Percentiles rank a stretch among this genome's conserved stretches.
These are phyloP conservation scores for Sus scrofa DNA, from an alignment of 2,113 vertebrate species.

Conservation along the genomic window DNA sequence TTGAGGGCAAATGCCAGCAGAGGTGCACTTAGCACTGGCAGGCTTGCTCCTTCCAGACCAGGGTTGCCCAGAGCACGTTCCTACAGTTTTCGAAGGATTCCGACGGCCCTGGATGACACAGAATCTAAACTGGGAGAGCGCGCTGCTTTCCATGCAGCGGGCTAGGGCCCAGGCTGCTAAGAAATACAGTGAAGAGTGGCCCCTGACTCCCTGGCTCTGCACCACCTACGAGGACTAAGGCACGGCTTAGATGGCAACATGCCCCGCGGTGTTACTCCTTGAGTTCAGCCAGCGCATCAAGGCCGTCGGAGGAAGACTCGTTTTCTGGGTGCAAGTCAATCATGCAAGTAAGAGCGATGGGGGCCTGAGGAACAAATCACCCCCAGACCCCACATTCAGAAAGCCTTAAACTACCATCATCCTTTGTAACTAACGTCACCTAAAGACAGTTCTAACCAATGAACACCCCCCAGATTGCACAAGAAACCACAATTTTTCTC, in stretches of 20 bases:
- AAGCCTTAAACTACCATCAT: background rate
- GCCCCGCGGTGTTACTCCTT: background rate
- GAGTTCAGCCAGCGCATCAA: conserved; percentile 52
- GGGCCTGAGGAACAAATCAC: background rate
- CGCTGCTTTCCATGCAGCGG: background rate
- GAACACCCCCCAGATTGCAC: background rate
- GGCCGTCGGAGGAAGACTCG: background rate
- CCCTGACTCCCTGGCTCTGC: conserved; percentile 12
- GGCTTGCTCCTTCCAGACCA: conserved; percentile 46
- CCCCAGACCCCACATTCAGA: conserved; percentile 23
- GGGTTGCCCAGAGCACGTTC: background rate
- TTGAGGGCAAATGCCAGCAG: background rate
- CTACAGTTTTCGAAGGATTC: conserved; percentile 45
- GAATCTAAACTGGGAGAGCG: conserved; percentile 1
- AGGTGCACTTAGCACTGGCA: background rate
- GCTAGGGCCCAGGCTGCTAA: background rate
- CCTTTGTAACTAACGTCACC: conserved; percentile 24
- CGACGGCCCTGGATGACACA: background rate
- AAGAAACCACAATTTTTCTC: conserved; percentile 45
- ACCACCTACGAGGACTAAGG: background rate
- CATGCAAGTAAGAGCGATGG: conserved; percentile 34
- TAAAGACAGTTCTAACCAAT: conserved; percentile 29
- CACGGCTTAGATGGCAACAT: background rate
- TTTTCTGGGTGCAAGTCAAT: conserved; percentile 37
- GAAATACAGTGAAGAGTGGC: background rate